Evolutionary conservation across 2,113 vertebrate species (phyloP).

Genomic region (Urocitellus parryii): DNA sequence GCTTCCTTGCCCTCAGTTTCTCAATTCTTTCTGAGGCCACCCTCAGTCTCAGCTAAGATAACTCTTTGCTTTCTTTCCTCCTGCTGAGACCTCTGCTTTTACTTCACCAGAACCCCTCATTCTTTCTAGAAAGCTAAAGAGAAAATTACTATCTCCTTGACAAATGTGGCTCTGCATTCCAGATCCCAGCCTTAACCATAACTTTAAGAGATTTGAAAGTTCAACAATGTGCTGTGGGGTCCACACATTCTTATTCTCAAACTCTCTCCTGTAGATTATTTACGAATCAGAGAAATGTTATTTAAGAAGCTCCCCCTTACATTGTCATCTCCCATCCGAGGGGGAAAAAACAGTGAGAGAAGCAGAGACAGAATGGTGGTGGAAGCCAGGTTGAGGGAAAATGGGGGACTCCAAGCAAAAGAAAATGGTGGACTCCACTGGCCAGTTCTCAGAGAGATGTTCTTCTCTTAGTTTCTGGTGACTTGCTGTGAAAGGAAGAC

Average conservation of each 20-base stretch:
- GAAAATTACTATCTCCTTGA: not conserved
- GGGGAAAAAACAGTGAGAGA: not conserved
- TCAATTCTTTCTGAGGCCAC: not conserved
- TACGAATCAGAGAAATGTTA: not conserved
- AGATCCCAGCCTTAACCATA: not conserved
- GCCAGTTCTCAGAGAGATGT: too few species aligned
- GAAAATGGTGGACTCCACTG: not conserved
- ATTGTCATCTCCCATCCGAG: not conserved
- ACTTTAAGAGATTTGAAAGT: not conserved
- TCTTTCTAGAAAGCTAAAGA: not conserved
- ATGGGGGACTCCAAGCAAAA: not conserved
- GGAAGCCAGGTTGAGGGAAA: not conserved
- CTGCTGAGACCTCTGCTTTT: not conserved
- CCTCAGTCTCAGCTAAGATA: not conserved
- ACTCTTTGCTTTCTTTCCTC: not conserved
- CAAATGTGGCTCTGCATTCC: not conserved
- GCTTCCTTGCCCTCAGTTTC: not conserved
- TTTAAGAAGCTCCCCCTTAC: not conserved
- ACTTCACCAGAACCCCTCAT: not conserved
- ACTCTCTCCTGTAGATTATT: not conserved
- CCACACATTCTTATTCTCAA: not conserved
- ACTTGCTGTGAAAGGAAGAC: not conserved
- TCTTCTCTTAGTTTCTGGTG: not conserved
- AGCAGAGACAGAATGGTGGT: not conserved
- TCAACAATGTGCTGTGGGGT: not conserved